Base-by-base conservation (phyloP, 23 tunicate genomes). In the Diplosoma virens region DNA sequence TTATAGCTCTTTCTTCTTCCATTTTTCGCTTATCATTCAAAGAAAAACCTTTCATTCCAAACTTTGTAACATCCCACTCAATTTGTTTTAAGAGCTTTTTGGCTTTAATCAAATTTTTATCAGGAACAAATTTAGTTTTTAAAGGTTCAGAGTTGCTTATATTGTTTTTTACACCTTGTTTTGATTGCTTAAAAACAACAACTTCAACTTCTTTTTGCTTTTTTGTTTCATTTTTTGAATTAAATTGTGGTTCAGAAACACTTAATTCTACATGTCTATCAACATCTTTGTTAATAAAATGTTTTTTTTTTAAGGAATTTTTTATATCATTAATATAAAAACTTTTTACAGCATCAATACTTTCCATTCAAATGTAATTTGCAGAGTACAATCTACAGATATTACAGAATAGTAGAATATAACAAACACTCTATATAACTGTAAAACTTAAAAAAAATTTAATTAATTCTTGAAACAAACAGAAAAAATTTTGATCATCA, bases 1-100 rank as follows among this genome's bases (percentile, higher is more conserved):
- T 60, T 0, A 89, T 55, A 0, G 89, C 89, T 32, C 96, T 46
- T 66, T 72, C 64, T 58, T 60, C 66, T 65, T 89, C 96, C 24
- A 77, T 32, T 71, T 77, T 76, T 56, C 96, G 52, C 28, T 80
- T 82, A 47, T 89, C 85, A 26, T 89, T 85, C 47, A 56, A 71
- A 1, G 96, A 79, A 79, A 71, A 83, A 5, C 79, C 81, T 52
- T 89, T 65, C 63, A 83, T 1, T 1, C 85, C 96, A 54, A 59
- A 89, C 30, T 82, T 66, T 7, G 76, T 33, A n/a, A 89, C 96
- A 54, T 79, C 88, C 54, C 61, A 80, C 31, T 83, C 65, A 2
- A 89, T 33, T 79, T 89, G 60, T 17, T 83, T 47, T 59, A 89
- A 55, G 17, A 82, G 35, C 34, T 88, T 79, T 58, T 59, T 53